A percentile compares a stretch with the other conserved stretches of the same genome.
Evolutionary conservation across 1,140 invertebrate species (phyloP).

Genomic region (Papilio polytes): DNA sequence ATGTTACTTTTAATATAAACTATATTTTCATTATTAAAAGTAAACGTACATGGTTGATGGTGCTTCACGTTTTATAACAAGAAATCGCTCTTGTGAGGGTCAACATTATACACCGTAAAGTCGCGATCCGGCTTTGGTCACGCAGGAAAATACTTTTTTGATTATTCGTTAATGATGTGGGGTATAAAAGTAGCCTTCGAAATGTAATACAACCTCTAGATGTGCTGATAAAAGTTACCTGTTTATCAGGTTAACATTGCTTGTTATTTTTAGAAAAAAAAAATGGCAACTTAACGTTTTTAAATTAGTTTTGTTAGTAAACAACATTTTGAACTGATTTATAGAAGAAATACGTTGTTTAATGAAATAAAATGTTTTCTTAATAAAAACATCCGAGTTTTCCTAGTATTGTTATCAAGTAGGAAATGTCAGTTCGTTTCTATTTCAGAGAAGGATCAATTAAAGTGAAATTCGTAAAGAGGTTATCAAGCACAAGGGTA

Average conservation of each 20-base stretch:
- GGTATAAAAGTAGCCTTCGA: constrained; percentile 38
- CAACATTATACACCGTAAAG: constrained; percentile 34
- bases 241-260: constrained; percentile 22
- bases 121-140: constrained; percentile 22
- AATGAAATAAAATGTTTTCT: not conserved
- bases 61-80: constrained; percentile 31
- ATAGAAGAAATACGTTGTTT: not conserved
- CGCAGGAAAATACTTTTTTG: constrained; percentile 38
- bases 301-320: too few relatives aligned
- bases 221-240: constrained; percentile 22
- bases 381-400: not conserved
- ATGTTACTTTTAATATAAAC: not conserved
- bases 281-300: too few relatives aligned
- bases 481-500: constrained; percentile 39
- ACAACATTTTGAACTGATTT: too few relatives aligned
- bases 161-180: constrained; percentile 39
- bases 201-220: constrained; percentile 33
- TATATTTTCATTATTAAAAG: not conserved
- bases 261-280: not conserved
- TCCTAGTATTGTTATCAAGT: not conserved
- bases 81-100: constrained; percentile 36
- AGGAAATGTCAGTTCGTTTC: constrained; percentile 15
- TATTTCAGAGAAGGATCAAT: constrained; percentile 14
- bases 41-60: constrained; percentile 12
- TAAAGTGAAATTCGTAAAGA: constrained; percentile 39